Percentiles rank a stretch among this genome's conserved stretches.
Conservation (phyloP, 1,140 invertebrate species). For the Vollenhovia emeryi region DNA sequence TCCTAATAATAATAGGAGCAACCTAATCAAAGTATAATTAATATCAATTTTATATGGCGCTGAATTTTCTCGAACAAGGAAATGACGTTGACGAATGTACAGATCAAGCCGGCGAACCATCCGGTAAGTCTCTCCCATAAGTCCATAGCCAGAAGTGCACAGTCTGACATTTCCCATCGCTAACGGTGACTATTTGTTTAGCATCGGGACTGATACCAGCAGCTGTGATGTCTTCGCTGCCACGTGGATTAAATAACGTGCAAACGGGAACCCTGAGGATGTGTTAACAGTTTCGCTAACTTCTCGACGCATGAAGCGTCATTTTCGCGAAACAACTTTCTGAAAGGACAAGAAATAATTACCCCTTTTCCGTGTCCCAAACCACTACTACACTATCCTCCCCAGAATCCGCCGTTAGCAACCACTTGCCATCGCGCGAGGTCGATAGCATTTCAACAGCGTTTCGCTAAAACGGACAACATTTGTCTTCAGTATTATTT, state of each 20-base stretch:
- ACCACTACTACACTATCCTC: conserved; percentile 86
- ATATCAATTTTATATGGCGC: not conserved
- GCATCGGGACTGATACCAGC: conserved; percentile 86
- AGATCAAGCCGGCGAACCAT: conserved; percentile 81
- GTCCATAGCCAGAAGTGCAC: conserved; percentile 87
- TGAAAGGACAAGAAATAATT: not conserved
- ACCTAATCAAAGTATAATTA: not conserved
- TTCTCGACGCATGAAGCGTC: not conserved
- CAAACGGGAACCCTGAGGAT: conserved; percentile 82
- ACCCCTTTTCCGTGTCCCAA: conserved; percentile 83
- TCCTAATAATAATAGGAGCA: not conserved
- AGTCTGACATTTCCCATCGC: conserved; percentile 80
- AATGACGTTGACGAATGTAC: not conserved
- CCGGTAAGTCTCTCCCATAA: conserved; percentile 82
- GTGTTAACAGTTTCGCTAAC: conserved; percentile 22
- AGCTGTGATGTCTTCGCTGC: conserved; percentile 76
- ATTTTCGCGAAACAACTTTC: not conserved
- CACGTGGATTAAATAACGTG: conserved; percentile 85
- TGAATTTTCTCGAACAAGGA: not conserved
- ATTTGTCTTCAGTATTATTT: conserved; percentile 23
- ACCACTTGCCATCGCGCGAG: conserved; percentile 84
- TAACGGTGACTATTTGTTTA: conserved; percentile 86
- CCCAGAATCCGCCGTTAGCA: conserved; percentile 86
- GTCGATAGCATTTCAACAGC: conserved; percentile 81
- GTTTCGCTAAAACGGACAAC: conserved; percentile 81